Conservation (phyloP, 1,140 invertebrate genomes). For the Scylla paramamosain region DNA sequence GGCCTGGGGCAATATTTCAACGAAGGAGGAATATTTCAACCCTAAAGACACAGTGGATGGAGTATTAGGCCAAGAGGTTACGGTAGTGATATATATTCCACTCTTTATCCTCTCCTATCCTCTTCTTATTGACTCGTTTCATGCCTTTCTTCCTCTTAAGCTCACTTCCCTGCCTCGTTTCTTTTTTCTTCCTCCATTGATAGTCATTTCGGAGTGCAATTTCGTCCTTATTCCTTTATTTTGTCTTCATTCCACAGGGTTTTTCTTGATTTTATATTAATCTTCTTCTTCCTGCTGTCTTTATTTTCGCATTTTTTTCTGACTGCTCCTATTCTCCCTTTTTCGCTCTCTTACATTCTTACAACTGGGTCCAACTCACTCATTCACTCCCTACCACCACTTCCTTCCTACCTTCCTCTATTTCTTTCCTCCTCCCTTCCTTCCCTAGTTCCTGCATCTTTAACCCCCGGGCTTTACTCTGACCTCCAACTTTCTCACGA, state of each 20-base stretch:
- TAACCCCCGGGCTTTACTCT: neutral
- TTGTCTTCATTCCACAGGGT: too few species aligned
- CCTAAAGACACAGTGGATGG: neutral
- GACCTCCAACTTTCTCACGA: slow-evolving; percentile 1
- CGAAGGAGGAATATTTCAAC: too few species aligned
- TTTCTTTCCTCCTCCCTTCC: neutral
- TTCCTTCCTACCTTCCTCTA: neutral
- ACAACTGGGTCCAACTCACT: neutral
- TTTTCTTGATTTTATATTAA: too few species aligned
- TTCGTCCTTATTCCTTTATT: too few species aligned
- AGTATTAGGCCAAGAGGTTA: neutral
- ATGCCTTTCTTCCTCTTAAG: neutral
- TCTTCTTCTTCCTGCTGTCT: too few species aligned
- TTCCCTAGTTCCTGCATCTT: neutral
- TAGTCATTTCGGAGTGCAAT: too few species aligned
- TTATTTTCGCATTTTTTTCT: neutral
- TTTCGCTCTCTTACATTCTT: neutral
- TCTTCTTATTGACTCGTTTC: neutral
- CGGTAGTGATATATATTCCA: neutral
- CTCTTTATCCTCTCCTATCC: neutral
- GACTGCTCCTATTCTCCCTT: neutral
- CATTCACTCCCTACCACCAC: neutral
- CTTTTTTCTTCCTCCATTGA: neutral
- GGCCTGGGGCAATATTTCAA: too few species aligned
- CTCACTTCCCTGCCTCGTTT: neutral